Conservation (phyloP, 2,797 vertebrate species). For the Hydrolagus colliei region DNA sequence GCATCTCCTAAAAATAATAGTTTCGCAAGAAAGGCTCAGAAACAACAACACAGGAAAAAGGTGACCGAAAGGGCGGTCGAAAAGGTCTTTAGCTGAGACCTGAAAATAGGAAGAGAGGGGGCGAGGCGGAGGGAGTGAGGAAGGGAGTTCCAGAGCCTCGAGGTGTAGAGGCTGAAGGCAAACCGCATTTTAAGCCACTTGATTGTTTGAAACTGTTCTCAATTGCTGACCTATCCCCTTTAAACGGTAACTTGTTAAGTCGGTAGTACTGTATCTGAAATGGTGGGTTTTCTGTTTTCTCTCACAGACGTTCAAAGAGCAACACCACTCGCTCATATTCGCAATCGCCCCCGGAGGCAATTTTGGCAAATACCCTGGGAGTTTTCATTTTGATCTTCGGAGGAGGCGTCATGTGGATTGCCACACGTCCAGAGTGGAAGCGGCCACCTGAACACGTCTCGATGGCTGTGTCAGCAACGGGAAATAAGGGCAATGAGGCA, state of each 20-base stretch:
- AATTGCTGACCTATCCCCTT: neutral
- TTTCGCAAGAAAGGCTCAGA: no score
- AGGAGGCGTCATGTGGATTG: slow-evolving; percentile 77
- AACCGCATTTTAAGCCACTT: no score
- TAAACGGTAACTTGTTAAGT: slow-evolving; percentile 14
- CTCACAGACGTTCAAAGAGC: slow-evolving; percentile 12
- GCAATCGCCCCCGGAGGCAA: slow-evolving; percentile 71
- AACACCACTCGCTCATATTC: slow-evolving; percentile 57
- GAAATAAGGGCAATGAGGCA: slow-evolving; percentile 41
- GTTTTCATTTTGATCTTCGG: slow-evolving; percentile 75
- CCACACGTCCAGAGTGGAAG: slow-evolving; percentile 78
- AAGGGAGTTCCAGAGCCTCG: no score
- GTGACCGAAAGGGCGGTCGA: no score
- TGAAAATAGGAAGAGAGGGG: no score
- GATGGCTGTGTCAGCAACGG: slow-evolving; percentile 44
- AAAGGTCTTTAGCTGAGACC: no score
- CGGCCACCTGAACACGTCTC: slow-evolving; percentile 66
- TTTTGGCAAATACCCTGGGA: slow-evolving; percentile 78
- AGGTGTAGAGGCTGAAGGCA: no score
- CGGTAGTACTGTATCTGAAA: slow-evolving; percentile 33
- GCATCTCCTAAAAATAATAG: no score
- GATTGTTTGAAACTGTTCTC: no score
- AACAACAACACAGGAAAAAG: no score
- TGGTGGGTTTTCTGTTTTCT: neutral
- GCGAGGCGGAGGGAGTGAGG: no score